Evolutionary conservation across 2,797 vertebrate species (phyloP).

Genomic region (Lagothrix lagotricha): DNA sequence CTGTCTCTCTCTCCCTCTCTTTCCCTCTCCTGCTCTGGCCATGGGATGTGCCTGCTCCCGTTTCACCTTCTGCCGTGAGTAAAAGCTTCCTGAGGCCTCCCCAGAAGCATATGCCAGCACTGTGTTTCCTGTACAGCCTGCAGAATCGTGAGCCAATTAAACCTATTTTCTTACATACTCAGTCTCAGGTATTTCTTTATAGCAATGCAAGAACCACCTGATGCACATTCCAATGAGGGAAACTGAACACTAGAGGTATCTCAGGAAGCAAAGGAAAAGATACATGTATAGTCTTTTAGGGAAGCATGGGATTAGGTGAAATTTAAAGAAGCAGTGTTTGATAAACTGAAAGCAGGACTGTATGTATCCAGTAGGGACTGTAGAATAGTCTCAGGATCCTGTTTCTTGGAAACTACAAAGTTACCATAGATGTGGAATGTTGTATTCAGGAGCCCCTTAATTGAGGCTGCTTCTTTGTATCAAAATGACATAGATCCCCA

Average conservation of each 20-base stretch:
- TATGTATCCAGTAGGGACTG: background rate
- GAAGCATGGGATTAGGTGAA: background rate
- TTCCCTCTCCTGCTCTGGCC: background rate
- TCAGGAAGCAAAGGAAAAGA: background rate
- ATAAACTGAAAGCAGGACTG: background rate
- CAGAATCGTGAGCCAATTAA: background rate
- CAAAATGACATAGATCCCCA: background rate
- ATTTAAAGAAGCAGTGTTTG: background rate
- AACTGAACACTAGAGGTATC: background rate
- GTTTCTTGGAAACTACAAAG: slow-evolving; percentile 5
- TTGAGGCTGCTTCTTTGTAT: background rate
- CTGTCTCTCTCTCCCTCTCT: no score
- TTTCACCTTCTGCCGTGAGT: background rate
- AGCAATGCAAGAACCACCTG: background rate
- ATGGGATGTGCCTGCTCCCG: background rate
- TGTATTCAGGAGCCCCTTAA: background rate
- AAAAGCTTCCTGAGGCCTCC: background rate
- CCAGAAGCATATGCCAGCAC: background rate
- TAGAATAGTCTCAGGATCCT: background rate
- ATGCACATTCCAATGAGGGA: background rate
- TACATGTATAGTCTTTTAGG: background rate
- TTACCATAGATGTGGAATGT: background rate
- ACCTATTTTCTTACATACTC: background rate
- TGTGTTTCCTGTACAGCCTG: background rate
- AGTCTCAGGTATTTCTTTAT: background rate